Percentiles rank a stretch among this genome's conserved stretches.
Conservation (phyloP, 2,888 invertebrate species). For the Lasioglossum oenotherae region DNA sequence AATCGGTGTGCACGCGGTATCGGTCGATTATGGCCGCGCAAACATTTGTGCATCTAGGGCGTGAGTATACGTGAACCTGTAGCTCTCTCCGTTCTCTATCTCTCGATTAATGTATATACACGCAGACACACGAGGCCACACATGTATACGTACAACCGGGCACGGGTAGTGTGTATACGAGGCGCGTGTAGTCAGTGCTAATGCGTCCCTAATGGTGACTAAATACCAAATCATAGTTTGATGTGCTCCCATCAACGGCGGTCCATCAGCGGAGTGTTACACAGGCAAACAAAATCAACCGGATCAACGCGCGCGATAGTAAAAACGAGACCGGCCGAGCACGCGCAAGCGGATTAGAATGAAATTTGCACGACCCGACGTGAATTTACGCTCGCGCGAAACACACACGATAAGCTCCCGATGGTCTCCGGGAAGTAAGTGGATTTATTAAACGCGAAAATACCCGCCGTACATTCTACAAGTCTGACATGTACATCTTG, state of each 20-base stretch:
- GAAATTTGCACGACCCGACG: slow-evolving; percentile 26
- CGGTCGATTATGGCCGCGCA: slow-evolving; percentile 68
- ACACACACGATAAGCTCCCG: not conserved
- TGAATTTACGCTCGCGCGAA: not conserved
- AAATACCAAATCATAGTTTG: slow-evolving; percentile 82
- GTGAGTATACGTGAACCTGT: slow-evolving; percentile 58
- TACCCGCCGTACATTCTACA: not conserved
- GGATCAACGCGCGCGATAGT: slow-evolving; percentile 56
- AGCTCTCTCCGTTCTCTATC: slow-evolving; percentile 44
- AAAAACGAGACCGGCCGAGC: slow-evolving; percentile 50
- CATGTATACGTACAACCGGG: slow-evolving; percentile 16
- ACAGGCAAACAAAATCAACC: slow-evolving; percentile 75
- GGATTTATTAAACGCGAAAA: not conserved
- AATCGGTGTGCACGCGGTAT: slow-evolving; percentile 57
- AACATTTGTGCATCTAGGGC: slow-evolving; percentile 66
- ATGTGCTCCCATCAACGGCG: slow-evolving; percentile 78
- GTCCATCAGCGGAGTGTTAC: slow-evolving; percentile 74
- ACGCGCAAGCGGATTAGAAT: slow-evolving; percentile 6
- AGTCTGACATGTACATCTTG: not conserved
- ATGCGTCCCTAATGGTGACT: slow-evolving; percentile 83
- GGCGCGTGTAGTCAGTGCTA: slow-evolving; percentile 80
- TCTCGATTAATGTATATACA: slow-evolving; percentile 69
- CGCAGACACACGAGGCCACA: not conserved
- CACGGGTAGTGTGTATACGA: slow-evolving; percentile 1
- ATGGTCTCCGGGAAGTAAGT: no score